Base-by-base conservation (phyloP, 2,888 invertebrate genomes). In the Alloscopus bannaensis region DNA sequence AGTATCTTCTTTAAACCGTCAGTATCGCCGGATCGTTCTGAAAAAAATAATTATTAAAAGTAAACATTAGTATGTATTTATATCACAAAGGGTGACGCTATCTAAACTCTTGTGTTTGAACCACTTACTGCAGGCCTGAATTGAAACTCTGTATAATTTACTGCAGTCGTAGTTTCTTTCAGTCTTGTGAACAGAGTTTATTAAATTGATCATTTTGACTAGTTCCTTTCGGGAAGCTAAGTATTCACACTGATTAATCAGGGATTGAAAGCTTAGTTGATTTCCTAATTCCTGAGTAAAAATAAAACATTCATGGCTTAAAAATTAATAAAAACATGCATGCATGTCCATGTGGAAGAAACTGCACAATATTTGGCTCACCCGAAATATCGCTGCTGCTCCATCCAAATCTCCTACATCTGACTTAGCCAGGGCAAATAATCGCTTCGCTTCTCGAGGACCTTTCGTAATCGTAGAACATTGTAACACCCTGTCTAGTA, bases 331-430 rank as follows among this genome's bases (percentile, higher is more conserved):
- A 6, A n/a, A 29, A 59, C 59, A 29, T 6, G 29, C 45, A 45
- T 16, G 45, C 18, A 11, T 45, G 13, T 45, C 45, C 13, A 36
- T 8, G 36, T 36, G 6, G 6, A 36, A 8, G 36, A 4, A 47
- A 47, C 47, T 47, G 18, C 11, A 47, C 4, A 13, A 47, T 47
- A 3, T 50, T 55, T 4, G 8, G 3, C 28, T 24, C 64, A 83
- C 83, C 59, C 22, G 18, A 11, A 83, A 70, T n/a, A 62, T 29
- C 40, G 40, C 52, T 11, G 83, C 77, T 16, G 81, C 70, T 26
- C 72, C 83, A 22, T 79, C 76, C 11, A 80, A 40, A 50, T 83
- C 70, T 16, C 83, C 83, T 3, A 80, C 26, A 45, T 83, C 83
- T 0, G 83, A 62, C 36, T 45, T 72, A 0, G 81, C 80, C 18